Base-by-base conservation (phyloP, 2,888 invertebrate species). In the Globia sparganii region DNA sequence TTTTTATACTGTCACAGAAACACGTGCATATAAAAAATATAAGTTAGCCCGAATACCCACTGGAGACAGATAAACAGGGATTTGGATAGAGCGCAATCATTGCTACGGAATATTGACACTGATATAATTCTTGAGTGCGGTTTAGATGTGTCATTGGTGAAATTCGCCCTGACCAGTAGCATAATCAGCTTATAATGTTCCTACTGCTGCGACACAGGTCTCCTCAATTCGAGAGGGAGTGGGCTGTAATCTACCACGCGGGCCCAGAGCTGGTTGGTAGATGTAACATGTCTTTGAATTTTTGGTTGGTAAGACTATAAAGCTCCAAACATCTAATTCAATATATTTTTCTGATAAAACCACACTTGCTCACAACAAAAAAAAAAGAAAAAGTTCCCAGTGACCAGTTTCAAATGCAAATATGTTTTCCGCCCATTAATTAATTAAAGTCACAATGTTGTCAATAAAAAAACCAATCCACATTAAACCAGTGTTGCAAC, bases 401-500 rank as follows among this genome's bases (percentile, higher is more conserved):
- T 31, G 4, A 59, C 67, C 25, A 75, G 65, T 71, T 80, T 31
- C 31, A 58, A 72, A 66, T 75, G 56, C 43, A 72, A 70, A 73
- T 73, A 56, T 31, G 13, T 67, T 68, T 72, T n/a, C 43, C 43
- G 43, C 58, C 34, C 70, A 59, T 61, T 65, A 66, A 78, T 76
- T 62, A 62, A 72, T 73, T 67, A 70, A 2, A 64, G 46, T 65
- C 73, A 58, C 58, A 75, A 64, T 74, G 64, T 84, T 77, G 49
- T 65, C n/a, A 73, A 72, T 66, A n/a, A 75, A 75, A 81, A 83
- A 82, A 28, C 70, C 15, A 49, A 83, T 91, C 91, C 87, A 88
- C 70, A 84, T 67, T 89, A 90, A 81, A 69, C 76, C 70, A 80
- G 78, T 88, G 81, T 89, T 87, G 83, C 80, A 81, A 86, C 85